A percentile compares a stretch with the other conserved stretches of the same genome.
Evolutionary conservation across 2,113 vertebrate genomes (phyloP).

Genomic region (Thunnus maccoyii): DNA sequence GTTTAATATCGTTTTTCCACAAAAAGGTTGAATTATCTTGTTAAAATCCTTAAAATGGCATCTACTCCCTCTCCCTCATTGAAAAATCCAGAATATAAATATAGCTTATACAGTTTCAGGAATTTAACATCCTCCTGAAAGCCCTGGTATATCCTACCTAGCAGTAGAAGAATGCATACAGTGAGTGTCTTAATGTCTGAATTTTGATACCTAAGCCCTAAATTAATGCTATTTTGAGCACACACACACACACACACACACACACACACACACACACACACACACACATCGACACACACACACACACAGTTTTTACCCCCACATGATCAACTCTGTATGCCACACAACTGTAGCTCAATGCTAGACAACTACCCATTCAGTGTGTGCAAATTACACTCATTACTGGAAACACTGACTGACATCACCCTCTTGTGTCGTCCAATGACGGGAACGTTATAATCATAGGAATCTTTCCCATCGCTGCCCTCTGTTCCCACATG

Average conservation of each 20-base stretch:
- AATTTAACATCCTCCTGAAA: not conserved
- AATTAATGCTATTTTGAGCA: constrained; percentile 15
- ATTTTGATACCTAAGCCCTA: constrained; percentile 4
- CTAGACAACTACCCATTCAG: constrained; percentile 17
- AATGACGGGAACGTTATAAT: constrained; percentile 1
- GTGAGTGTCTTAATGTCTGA: not conserved
- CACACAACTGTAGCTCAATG: constrained; percentile 6
- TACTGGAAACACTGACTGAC: constrained; percentile 24
- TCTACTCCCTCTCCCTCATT: no score
- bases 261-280: no score
- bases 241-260: no score
- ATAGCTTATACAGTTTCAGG: not conserved
- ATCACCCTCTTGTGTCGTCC: not conserved
- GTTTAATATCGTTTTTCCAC: no score
- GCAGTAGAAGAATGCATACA: not conserved
- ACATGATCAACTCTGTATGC: not conserved
- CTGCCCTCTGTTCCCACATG: not conserved
- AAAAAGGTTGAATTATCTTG: no score
- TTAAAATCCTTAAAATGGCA: no score
- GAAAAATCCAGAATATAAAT: not conserved
- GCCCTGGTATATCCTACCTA: not conserved
- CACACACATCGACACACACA: no score
- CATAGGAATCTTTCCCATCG: not conserved
- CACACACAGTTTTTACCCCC: not conserved
- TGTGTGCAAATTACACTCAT: constrained; percentile 61